phyloP scores from a whole-genome alignment of 1,140 invertebrate genomes.

The Amphibalanus amphitrite region DNA sequence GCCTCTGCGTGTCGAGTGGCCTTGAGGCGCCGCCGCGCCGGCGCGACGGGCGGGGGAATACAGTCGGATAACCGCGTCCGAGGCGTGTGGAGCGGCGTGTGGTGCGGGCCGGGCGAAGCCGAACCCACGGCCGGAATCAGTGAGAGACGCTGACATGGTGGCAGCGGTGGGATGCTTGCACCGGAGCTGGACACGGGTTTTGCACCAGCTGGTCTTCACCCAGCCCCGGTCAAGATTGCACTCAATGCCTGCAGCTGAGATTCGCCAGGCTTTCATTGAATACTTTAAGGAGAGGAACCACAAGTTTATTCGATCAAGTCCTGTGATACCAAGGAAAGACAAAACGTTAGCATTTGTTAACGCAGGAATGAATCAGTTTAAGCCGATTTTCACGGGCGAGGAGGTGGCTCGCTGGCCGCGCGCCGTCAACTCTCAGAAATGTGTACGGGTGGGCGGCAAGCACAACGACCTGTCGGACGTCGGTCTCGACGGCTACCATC shows the following conservation, averaged over 20 bases:
- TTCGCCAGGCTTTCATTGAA: slow-evolving; percentile 42
- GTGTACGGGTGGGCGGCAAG: slow-evolving; percentile 81
- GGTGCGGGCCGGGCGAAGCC: too few species aligned
- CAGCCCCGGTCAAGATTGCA: neutral
- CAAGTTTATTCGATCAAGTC: slow-evolving; percentile 64
- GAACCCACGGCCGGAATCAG: too few species aligned
- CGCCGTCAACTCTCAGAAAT: slow-evolving; percentile 20
- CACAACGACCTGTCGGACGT: slow-evolving; percentile 90
- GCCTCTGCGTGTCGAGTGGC: too few species aligned
- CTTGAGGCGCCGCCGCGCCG: too few species aligned
- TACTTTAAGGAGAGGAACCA: slow-evolving; percentile 57
- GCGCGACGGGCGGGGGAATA: too few species aligned
- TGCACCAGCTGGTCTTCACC: neutral
- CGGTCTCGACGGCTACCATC: slow-evolving; percentile 81
- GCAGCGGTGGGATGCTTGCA: neutral
- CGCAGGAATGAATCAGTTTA: slow-evolving; percentile 99
- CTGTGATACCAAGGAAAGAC: slow-evolving; percentile 74
- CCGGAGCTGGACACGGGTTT: neutral
- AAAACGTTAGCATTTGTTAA: slow-evolving; percentile 80
- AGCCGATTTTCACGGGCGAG: slow-evolving; percentile 68
- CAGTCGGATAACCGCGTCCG: too few species aligned
- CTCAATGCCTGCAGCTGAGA: slow-evolving; percentile 6
- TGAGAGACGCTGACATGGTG: too few species aligned
- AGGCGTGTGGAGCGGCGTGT: too few species aligned
- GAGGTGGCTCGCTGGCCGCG: slow-evolving; percentile 20